Evolutionary conservation across 2,113 vertebrate species (phyloP).

Genomic region (Aegotheles bennettii): DNA sequence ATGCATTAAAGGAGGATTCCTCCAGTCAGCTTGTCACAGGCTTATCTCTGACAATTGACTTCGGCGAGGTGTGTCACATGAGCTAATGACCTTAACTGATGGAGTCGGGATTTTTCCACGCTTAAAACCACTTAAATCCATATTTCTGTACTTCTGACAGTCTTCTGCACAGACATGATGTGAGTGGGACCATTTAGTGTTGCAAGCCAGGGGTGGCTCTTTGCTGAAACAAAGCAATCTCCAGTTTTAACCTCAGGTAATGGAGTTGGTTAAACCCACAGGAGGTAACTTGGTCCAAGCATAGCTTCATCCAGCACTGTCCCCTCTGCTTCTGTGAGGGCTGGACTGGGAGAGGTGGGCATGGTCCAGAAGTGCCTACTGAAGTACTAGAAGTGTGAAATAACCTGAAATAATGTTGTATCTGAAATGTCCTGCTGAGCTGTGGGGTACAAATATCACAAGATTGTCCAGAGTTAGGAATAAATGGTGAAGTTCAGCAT

Average conservation of each 20-base stretch:
- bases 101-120: background rate
- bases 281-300: background rate
- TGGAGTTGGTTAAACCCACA: accelerated
- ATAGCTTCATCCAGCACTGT: background rate
- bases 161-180: background rate
- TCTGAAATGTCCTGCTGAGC: background rate
- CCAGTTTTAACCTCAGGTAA: background rate
- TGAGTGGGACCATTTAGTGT: background rate
- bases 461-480: background rate
- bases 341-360: background rate
- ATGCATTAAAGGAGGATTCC: slow-evolving; percentile 50
- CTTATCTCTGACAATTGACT: slow-evolving; percentile 49
- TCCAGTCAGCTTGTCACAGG: background rate
- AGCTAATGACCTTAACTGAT: slow-evolving; percentile 41
- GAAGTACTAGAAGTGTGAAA: background rate
- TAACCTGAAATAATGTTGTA: background rate
- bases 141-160: background rate
- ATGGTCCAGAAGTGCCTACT: background rate
- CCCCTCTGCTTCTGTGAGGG: background rate
- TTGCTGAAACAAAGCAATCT: background rate
- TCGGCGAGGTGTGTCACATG: background rate
- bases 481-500: background rate
- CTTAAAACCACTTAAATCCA: background rate
- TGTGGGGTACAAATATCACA: background rate
- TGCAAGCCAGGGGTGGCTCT: background rate